phyloP scores from a whole-genome alignment of 2,113 vertebrate species.

The Meriones unguiculatus region DNA sequence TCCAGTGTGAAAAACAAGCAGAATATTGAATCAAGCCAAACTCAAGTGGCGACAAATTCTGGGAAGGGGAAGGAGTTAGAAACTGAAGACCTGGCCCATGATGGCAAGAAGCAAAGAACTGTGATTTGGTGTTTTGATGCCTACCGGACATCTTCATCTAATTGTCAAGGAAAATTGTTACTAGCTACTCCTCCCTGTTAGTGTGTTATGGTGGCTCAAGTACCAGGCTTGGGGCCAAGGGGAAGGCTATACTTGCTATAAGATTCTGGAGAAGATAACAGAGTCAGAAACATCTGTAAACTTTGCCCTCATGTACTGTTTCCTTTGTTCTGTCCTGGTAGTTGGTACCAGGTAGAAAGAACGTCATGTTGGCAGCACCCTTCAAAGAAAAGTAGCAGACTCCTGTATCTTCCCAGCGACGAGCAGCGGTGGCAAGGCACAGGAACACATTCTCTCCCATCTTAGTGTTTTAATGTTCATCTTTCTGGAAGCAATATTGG shows the following conservation, averaged over 20 bases:
- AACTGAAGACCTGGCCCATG: slow-evolving; percentile 20
- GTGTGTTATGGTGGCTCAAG: slow-evolving; percentile 56
- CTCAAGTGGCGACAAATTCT: neutral
- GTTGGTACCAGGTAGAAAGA: slow-evolving; percentile 55
- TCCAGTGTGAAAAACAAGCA: slow-evolving; percentile 13
- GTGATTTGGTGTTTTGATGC: slow-evolving; percentile 59
- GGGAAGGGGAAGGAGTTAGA: slow-evolving; percentile 4
- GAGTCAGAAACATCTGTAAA: slow-evolving; percentile 67
- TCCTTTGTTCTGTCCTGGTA: slow-evolving; percentile 60
- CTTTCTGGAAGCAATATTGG: slow-evolving; percentile 85
- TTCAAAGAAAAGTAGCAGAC: slow-evolving; percentile 71
- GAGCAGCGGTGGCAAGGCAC: slow-evolving; percentile 85
- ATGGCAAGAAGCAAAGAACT: neutral
- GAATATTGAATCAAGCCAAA: slow-evolving; percentile 68
- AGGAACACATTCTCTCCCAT: slow-evolving; percentile 86
- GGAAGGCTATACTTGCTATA: slow-evolving; percentile 53
- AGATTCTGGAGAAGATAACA: slow-evolving; percentile 42
- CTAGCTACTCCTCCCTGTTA: slow-evolving; percentile 64
- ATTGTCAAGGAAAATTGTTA: slow-evolving; percentile 79
- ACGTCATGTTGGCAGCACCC: slow-evolving; percentile 74
- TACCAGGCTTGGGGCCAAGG: slow-evolving; percentile 31
- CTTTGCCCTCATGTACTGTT: slow-evolving; percentile 61
- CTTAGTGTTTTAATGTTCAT: slow-evolving; percentile 87
- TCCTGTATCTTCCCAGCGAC: slow-evolving; percentile 77
- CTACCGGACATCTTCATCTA: slow-evolving; percentile 37